Base-by-base conservation (phyloP, 1,140 invertebrate genomes). In the Battus philenor region DNA sequence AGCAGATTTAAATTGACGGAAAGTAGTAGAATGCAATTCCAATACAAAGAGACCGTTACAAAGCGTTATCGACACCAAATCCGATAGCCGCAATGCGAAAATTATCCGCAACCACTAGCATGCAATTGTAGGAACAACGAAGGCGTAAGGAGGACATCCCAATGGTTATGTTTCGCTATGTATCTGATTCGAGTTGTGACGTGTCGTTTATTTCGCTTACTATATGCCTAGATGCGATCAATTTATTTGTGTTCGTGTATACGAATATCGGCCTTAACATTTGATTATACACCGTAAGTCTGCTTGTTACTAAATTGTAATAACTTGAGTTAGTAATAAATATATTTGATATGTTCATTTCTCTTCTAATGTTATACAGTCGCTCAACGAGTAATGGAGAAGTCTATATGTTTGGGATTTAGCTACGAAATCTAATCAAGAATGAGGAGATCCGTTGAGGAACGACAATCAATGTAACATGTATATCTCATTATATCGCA, bases 101-200 rank as follows among this genome's bases (percentile, higher is more conserved):
- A 78, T 78, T 78, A 78, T 76, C 73, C 57, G 47, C 69, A 62
- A 58, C 49, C 47, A 47, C 50, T 56, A 27, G 27, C 46, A 31
- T 47, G 47, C 50, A 55, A 63, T 55, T 59, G 52, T 53, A 59
- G 48, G 59, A 65, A 61, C 50, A 66, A 53, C 58, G 69, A 65
- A 71, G 75, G 72, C 72, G 75, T 76, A 71, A 70, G 74, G 63
- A 63, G 60, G 54, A 62, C 67, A 69, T 67, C 61, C 63, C 59
- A 79, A 77, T 76, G 74, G 72, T 72, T 81, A 71, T 71, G 74
- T 78, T 75, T 70, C 63, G 54, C 59, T 67, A 78, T 77, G 73
- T 75, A 78, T 81, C 77, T 71, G 74, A 81, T 81, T 78, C 70
- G 72, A 75, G 51, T 59, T 54, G 56, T 75, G 77, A 74, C 75